A percentile compares a stretch with the other conserved stretches of the same genome.
phyloP scores from a whole-genome alignment of 2,888 invertebrate species.

The Amphipyra berbera region DNA sequence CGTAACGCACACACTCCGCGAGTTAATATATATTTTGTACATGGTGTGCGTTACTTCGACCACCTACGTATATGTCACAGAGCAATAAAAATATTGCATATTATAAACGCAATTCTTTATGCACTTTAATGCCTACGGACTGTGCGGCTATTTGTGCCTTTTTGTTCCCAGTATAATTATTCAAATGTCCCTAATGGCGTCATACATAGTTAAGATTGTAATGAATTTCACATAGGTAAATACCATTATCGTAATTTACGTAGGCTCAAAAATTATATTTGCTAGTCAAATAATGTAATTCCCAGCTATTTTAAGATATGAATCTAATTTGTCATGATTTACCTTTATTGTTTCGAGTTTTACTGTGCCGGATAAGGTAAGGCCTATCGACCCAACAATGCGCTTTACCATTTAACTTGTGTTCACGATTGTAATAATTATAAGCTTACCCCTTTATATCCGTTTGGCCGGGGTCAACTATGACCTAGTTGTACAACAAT shows the following conservation, averaged over 20 bases:
- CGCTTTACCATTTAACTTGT: constrained; percentile 35
- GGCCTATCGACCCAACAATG: constrained; percentile 21
- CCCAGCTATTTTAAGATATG: constrained; percentile 19
- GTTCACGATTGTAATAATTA: constrained; percentile 28
- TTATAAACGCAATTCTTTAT: not conserved
- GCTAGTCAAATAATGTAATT: constrained; percentile 24
- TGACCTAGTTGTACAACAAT: constrained; percentile 55
- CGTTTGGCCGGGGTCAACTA: constrained; percentile 51
- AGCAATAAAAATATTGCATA: constrained; percentile 50
- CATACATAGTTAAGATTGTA: too few relatives aligned
- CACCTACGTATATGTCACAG: constrained; percentile 60
- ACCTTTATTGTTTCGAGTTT: constrained; percentile 34
- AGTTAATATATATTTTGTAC: constrained; percentile 20
- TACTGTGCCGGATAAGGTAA: constrained; percentile 27
- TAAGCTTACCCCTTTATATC: constrained; percentile 47
- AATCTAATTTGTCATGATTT: constrained; percentile 32
- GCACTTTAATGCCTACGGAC: constrained; percentile 39
- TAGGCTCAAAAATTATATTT: not conserved
- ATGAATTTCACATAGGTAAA: too few relatives aligned
- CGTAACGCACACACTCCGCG: constrained; percentile 46
- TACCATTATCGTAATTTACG: not conserved
- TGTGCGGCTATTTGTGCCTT: not conserved
- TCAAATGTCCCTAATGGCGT: too few relatives aligned
- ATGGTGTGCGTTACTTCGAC: constrained; percentile 49
- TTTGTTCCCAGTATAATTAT: not conserved